Conservation (phyloP, 2,797 vertebrate genomes). For the Eremophila alpestris region DNA sequence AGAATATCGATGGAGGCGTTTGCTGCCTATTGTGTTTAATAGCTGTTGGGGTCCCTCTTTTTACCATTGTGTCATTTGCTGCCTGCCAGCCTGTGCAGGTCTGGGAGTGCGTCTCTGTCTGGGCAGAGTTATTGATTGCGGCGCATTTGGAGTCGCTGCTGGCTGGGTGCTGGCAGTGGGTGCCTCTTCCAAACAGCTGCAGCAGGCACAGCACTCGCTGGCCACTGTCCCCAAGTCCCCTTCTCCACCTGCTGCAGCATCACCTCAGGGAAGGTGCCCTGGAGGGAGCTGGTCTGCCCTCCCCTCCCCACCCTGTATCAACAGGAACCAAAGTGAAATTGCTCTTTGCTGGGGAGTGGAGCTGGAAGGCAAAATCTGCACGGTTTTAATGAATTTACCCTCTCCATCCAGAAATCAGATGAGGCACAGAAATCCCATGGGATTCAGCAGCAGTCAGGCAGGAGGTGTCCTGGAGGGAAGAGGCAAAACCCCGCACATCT, state of each 20-base stretch:
- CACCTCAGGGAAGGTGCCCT: neutral
- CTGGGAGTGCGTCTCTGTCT: neutral
- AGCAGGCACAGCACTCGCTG: accelerated
- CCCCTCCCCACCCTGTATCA: accelerated
- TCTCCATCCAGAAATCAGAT: neutral
- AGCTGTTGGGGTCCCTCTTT: neutral
- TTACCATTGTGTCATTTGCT: neutral
- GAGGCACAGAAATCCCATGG: neutral
- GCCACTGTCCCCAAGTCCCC: accelerated
- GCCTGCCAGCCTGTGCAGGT: neutral
- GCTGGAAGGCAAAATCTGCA: neutral
- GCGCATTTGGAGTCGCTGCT: accelerated
- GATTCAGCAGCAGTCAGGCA: neutral
- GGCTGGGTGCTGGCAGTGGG: neutral
- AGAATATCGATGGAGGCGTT: conserved; percentile 49
- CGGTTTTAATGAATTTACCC: neutral
- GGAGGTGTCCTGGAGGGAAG: neutral
- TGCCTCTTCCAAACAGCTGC: neutral
- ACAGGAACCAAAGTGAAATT: neutral
- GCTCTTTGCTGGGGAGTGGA: neutral
- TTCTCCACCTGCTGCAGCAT: neutral
- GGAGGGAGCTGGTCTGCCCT: neutral
- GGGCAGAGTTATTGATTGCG: neutral
- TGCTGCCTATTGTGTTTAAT: conserved; percentile 41
- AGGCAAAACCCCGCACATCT: neutral